A percentile compares a stretch with the other conserved stretches of the same genome.
Conservation (phyloP, 2,797 vertebrate species). For the Remorina albescens region DNA sequence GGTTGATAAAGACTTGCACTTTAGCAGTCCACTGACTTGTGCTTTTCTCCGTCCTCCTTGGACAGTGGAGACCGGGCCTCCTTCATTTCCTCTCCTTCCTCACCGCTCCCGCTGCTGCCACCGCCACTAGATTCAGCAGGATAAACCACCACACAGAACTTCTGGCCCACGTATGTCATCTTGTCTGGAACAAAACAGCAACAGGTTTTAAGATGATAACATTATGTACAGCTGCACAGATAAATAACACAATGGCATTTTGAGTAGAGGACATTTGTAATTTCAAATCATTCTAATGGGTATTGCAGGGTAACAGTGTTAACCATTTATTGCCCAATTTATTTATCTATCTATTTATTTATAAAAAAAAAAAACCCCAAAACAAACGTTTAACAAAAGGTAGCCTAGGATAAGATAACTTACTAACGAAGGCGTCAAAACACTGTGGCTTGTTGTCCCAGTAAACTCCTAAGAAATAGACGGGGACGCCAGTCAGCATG, state of each 20-base stretch:
- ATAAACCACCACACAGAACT: constrained; percentile 93
- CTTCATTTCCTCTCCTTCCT: constrained; percentile 76
- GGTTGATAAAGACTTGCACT: constrained; percentile 15
- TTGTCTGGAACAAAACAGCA: constrained; percentile 78
- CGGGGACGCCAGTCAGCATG: constrained; percentile 93
- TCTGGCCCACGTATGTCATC: constrained; percentile 90
- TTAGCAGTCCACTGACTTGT: constrained; percentile 78
- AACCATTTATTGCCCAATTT: too few species aligned
- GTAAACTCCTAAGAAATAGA: constrained; percentile 94
- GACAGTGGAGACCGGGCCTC: constrained; percentile 79
- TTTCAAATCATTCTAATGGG: too few species aligned
- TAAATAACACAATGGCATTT: neutral
- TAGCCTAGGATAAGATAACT: constrained; percentile 50
- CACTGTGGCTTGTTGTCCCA: constrained; percentile 93
- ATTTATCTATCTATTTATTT: too few species aligned
- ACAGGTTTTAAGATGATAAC: constrained; percentile 4
- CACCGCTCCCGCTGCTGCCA: constrained; percentile 34
- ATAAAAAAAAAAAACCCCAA: neutral
- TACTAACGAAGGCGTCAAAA: constrained; percentile 87
- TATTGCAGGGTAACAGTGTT: too few species aligned
- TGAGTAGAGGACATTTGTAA: neutral
- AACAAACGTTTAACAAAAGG: neutral
- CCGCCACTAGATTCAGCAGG: constrained; percentile 63
- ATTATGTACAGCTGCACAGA: neutral
- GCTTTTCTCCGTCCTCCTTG: constrained; percentile 70